Percentiles rank a stretch among this genome's conserved stretches.
These are phyloP conservation scores for Microtus oregoni DNA, from an alignment of 2,113 vertebrate species.

Conservation along the genomic window DNA sequence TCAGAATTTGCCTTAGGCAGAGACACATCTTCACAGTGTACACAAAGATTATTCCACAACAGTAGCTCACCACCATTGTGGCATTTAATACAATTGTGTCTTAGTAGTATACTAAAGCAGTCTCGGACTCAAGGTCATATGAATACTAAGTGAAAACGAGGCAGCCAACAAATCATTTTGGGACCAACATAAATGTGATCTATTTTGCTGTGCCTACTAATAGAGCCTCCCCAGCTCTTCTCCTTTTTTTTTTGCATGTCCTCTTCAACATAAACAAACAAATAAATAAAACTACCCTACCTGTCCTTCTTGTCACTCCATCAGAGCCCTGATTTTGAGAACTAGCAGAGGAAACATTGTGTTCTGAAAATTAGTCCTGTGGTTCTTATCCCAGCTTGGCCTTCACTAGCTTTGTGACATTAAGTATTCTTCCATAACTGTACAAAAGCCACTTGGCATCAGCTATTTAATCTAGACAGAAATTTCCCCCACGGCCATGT, in stretches of 20 bases:
- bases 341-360: not conserved
- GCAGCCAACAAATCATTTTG: not conserved
- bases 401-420: not conserved
- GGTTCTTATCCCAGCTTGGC: not conserved
- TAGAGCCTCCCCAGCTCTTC: not conserved
- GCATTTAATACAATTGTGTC: not conserved
- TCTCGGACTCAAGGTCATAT: not conserved
- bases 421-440: not conserved
- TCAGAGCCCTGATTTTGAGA: not conserved
- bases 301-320: not conserved
- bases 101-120: not conserved
- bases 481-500: not conserved
- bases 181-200: not conserved
- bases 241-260: accelerated
- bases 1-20: not conserved
- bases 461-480: not conserved
- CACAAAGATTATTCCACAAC: not conserved
- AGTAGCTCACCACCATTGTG: not conserved
- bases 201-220: not conserved
- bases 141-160: not conserved
- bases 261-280: not conserved
- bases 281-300: not conserved
- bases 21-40: not conserved
- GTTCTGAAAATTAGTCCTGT: not conserved
- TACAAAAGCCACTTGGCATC: not conserved